Evolutionary conservation across 2,113 vertebrate species (phyloP).

Genomic region (Pteropus alecto): DNA sequence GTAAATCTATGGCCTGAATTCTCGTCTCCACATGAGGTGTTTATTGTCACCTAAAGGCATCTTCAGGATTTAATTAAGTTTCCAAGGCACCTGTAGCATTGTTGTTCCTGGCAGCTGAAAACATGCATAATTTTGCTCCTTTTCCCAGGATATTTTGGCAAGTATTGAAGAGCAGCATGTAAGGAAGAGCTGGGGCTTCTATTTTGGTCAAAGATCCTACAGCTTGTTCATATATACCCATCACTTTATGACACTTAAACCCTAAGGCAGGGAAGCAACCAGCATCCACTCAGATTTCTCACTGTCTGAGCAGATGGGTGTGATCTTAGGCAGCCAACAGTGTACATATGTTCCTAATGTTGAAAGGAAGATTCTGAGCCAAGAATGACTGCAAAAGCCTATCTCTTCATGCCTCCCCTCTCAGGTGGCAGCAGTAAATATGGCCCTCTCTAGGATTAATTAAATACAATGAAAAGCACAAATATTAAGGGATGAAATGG

Average conservation of each 20-base stretch:
- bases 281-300: conserved; percentile 68
- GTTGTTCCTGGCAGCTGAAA: not conserved
- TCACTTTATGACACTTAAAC: conserved; percentile 51
- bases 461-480: conserved; percentile 47
- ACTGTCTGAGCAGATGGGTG: conserved; percentile 77
- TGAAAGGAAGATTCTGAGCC: conserved; percentile 62
- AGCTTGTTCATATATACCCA: conserved; percentile 41
- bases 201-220: conserved; percentile 42
- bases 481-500: conserved; percentile 21
- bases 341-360: conserved; percentile 78
- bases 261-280: conserved; percentile 57
- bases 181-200: not conserved
- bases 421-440: conserved; percentile 54
- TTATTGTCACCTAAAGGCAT: conserved; percentile 17
- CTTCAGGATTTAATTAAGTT: conserved; percentile 38
- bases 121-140: not conserved
- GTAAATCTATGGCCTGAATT: not conserved
- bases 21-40: not conserved
- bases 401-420: conserved; percentile 15
- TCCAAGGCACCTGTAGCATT: not conserved
- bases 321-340: conserved; percentile 76
- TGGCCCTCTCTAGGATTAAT: conserved; percentile 35
- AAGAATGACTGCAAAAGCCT: conserved; percentile 73
- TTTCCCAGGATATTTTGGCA: conserved; percentile 46
- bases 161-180: not conserved